Percentiles rank a stretch among this genome's conserved stretches.
These are phyloP conservation scores for Triplophysa siluroides DNA, from an alignment of 2,113 vertebrate genomes.

Conservation along the genomic window DNA sequence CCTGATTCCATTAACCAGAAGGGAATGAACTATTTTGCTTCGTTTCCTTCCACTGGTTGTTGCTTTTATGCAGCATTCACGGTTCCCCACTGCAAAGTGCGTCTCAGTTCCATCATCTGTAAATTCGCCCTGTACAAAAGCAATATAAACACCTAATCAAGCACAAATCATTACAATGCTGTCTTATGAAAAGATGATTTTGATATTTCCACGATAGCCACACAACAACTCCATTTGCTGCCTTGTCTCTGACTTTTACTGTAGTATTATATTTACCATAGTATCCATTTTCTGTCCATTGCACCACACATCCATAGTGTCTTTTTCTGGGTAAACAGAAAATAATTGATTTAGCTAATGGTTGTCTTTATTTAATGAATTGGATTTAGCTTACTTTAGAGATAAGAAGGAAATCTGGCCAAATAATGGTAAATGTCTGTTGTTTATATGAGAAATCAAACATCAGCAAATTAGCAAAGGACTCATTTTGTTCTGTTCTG, in stretches of 20 bases:
- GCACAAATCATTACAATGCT: not conserved
- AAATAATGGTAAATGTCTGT: not conserved
- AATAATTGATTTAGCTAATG: not conserved
- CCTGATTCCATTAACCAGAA: constrained; percentile 84
- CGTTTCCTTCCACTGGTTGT: constrained; percentile 82
- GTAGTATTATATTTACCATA: constrained; percentile 68
- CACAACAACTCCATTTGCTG: not conserved
- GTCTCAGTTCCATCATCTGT: constrained; percentile 93
- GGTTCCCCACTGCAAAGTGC: constrained; percentile 81
- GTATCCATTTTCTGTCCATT: constrained; percentile 91
- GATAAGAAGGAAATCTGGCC: not conserved
- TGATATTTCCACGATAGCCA: not conserved
- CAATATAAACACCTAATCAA: constrained; percentile 6
- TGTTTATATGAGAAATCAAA: not conserved
- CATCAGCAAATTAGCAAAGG: not conserved
- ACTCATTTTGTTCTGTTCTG: not conserved
- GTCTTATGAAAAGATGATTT: not conserved
- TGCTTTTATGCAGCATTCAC: constrained; percentile 88
- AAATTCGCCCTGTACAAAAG: constrained; percentile 86
- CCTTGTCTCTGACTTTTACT: not conserved
- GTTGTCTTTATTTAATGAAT: not conserved
- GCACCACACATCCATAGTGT: constrained; percentile 97
- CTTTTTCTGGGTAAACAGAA: constrained; percentile 81
- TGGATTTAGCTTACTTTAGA: not conserved
- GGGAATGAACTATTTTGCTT: constrained; percentile 82